Evolutionary conservation across 2,113 vertebrate genomes (phyloP), one percentile per base, ranked within the genome.

Genomic region (Bufo gargarizans): DNA sequence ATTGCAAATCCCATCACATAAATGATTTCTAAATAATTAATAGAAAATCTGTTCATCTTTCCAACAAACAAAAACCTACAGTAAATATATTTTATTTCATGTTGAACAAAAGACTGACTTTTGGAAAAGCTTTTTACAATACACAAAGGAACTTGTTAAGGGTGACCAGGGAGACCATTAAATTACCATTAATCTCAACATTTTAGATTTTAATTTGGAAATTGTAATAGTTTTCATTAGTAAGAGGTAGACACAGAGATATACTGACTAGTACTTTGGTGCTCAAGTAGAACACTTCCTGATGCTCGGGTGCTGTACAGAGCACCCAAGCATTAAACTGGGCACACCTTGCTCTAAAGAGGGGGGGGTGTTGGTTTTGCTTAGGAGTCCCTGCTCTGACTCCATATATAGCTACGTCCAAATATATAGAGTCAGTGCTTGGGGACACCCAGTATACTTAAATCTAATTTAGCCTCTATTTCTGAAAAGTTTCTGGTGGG

Each of bases 21-120:
- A 93, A 93, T 90, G 86, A 22, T 88, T 92, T 90, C 33, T 93
- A 93, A 94, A 94, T 94, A 93, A 94, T 94, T 93, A 92, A 94
- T 92, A 0, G 0, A 67, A 89, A 94, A 92, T 92, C 91, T 92
- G 86, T 90, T 91, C 87, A 77, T 82, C 80, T 92, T 67, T 91
- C 59, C 90, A 19, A 56, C 47, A 90, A 72, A 87, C 91, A 91
- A 90, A 90, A 16, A 67, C 1, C 16, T 91, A 93, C 87, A 90
- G 59, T 92, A 93, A 90, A 92, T 93, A 91, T 3, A 84, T 90
- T 93, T 90, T 61, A 59, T 58, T 89, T 90, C 72, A 61, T 58
- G 13, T 56, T 91, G 84, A 81, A 88, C 22, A 90, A 91, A 92
- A 91, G 1, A 5, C 2, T 90, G 86, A 93, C 85, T 78, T 87